Percentiles rank a stretch among this genome's conserved stretches.
Conservation (phyloP, 2,888 invertebrate genomes). For the Volucella bombylans region DNA sequence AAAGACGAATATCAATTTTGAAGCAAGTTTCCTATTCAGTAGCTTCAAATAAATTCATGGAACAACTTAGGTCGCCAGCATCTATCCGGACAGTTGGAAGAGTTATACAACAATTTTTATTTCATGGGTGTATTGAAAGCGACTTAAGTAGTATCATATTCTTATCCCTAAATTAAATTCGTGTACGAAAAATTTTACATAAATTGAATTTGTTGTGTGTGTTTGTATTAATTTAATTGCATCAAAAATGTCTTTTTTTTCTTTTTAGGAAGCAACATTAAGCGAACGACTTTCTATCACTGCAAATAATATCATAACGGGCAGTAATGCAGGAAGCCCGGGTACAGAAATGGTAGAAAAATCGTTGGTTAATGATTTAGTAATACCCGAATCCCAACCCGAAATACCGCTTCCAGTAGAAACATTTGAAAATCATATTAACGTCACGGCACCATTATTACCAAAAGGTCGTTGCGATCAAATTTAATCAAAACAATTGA, state of each 20-base stretch:
- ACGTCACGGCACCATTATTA: slow-evolving; percentile 40
- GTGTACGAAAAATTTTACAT: too few species aligned
- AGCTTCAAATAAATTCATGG: too few species aligned
- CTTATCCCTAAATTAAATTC: too few species aligned
- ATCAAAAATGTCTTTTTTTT: background rate
- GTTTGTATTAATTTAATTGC: too few species aligned
- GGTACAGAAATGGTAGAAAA: slow-evolving; percentile 1
- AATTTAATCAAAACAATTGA: slow-evolving; percentile 23
- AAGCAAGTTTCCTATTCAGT: too few species aligned
- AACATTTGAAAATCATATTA: slow-evolving; percentile 18
- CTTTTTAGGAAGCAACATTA: slow-evolving; percentile 18
- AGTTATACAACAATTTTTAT: too few species aligned
- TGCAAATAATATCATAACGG: slow-evolving; percentile 14
- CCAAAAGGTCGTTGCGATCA: slow-evolving; percentile 25
- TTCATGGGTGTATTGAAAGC: too few species aligned
- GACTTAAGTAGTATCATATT: too few species aligned
- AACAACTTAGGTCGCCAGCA: too few species aligned
- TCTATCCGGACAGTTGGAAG: too few species aligned
- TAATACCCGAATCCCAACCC: background rate
- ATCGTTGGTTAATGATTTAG: background rate
- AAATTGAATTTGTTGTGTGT: too few species aligned
- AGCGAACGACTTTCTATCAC: background rate
- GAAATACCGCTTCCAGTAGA: background rate
- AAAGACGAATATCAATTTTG: too few species aligned
- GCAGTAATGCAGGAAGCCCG: slow-evolving; percentile 18